Conservation (phyloP, 2,113 vertebrate species). For the human region DNA sequence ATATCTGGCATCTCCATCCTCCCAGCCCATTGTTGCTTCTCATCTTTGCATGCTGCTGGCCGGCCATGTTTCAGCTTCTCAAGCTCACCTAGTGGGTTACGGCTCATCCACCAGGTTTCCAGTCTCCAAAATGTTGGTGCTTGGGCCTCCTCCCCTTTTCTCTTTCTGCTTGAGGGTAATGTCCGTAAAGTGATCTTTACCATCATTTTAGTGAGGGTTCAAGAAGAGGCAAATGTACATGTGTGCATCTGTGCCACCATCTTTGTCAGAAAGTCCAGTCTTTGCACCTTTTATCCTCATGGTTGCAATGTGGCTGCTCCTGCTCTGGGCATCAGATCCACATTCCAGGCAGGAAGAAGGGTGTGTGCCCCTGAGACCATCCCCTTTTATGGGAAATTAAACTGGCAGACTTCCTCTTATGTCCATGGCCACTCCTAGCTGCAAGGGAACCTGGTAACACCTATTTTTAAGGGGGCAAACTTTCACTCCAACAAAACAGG, state of each 20-base stretch:
- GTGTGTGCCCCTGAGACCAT: background rate
- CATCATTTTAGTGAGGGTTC: background rate
- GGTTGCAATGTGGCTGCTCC: background rate
- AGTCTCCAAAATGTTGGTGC: background rate
- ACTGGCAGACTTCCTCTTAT: background rate
- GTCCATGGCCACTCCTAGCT: background rate
- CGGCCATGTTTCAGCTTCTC: background rate
- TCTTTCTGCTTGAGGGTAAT: background rate
- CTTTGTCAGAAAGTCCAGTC: background rate
- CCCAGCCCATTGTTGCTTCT: background rate
- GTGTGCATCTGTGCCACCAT: fast-evolving
- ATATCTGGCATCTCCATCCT: background rate
- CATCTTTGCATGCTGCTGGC: background rate
- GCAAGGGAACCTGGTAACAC: background rate
- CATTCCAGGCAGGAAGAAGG: background rate
- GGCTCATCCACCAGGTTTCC: fast-evolving
- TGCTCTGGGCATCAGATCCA: background rate
- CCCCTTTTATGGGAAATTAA: too few species aligned
- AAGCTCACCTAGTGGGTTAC: fast-evolving
- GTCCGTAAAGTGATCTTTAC: background rate
- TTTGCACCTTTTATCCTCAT: background rate
- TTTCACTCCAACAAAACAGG: background rate
- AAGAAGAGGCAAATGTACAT: fast-evolving
- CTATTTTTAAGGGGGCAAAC: fast-evolving
- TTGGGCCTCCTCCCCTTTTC: background rate